phyloP scores from a whole-genome alignment of 2,797 vertebrate genomes.

The Xiphophorus birchmanni region DNA sequence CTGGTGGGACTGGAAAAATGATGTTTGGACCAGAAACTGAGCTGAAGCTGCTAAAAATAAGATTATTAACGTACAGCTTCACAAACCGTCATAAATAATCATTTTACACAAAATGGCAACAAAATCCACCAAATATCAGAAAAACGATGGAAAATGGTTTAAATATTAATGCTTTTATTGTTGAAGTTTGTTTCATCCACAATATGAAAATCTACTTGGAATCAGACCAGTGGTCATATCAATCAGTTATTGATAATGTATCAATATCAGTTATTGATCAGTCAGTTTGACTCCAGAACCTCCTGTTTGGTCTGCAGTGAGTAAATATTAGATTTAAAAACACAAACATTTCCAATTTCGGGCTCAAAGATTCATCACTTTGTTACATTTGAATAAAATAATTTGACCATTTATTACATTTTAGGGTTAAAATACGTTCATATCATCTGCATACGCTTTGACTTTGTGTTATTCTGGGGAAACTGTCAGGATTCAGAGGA shows the following conservation, averaged over 20 bases:
- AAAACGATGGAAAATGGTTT: not conserved
- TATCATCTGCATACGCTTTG: not conserved
- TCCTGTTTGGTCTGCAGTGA: constrained; percentile 39
- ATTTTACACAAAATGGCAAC: not conserved
- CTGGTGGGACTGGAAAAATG: not conserved
- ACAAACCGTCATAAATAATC: not conserved
- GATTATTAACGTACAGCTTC: not conserved
- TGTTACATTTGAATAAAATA: not conserved
- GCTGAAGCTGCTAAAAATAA: not conserved
- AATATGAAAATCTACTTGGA: too few relatives aligned
- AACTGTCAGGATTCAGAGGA: not conserved
- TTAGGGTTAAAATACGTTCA: not conserved
- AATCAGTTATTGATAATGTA: too few relatives aligned
- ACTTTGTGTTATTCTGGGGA: not conserved
- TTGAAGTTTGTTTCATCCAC: not conserved
- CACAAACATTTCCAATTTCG: too few relatives aligned
- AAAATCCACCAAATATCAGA: not conserved
- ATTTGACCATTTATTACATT: not conserved
- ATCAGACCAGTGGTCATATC: too few relatives aligned
- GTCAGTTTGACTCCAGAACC: constrained; percentile 2
- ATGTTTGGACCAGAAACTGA: not conserved
- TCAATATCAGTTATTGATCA: too few relatives aligned
- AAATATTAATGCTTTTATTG: not conserved
- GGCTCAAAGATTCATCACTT: not conserved
- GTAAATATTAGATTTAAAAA: constrained; percentile 16